Base-by-base conservation (phyloP, 1,140 invertebrate genomes). In the Akabosia matsudoensis region DNA sequence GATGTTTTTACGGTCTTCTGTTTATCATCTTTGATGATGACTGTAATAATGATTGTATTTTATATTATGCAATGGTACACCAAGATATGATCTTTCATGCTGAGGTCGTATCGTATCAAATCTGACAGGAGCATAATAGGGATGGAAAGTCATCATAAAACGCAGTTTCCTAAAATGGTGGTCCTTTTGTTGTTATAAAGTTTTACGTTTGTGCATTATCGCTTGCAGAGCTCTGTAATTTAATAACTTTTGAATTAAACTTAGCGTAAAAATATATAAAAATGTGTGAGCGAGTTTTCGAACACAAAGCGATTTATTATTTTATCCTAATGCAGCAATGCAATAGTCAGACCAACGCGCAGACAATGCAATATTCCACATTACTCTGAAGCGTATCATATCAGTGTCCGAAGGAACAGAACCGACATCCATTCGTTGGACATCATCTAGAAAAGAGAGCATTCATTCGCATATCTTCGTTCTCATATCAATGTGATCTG, bases 111-210 rank as follows among this genome's bases (percentile, higher is more conserved):
- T 67, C 61, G 31, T n/a, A 67, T 67, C 61, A 67, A 4, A 28
- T 56, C 54, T 67, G 61, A 67, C 61, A 31, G 61, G 61, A 67
- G 61, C 24, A 31, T 67, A 67, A 67, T 67, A 31, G 3, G 61
- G 61, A 67, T 31, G 28, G 28, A 4, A 31, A 30, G 30, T 67
- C 61, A 56, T 67, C 61, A 30, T 67, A 67, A 67, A 67, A 67
- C 7, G 28, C 30, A 28, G 4, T 13, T 31, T 31, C 61, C 61
- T 16, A 67, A 67, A 67, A 67, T 67, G 61, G 61, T 67, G 24
- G 10, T n/a, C 61, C 61, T 67, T 67, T 67, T 67, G 22, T 67
- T 30, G 28, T n/a, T n/a, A n/a, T 31, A 30, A 16, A 45, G 37
- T 45, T n/a, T n/a, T n/a, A n/a, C n/a, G n/a, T n/a, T n/a, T n/a